phyloP scores from a whole-genome alignment of 2,797 vertebrate species.

The Luscinia megarhynchos region DNA sequence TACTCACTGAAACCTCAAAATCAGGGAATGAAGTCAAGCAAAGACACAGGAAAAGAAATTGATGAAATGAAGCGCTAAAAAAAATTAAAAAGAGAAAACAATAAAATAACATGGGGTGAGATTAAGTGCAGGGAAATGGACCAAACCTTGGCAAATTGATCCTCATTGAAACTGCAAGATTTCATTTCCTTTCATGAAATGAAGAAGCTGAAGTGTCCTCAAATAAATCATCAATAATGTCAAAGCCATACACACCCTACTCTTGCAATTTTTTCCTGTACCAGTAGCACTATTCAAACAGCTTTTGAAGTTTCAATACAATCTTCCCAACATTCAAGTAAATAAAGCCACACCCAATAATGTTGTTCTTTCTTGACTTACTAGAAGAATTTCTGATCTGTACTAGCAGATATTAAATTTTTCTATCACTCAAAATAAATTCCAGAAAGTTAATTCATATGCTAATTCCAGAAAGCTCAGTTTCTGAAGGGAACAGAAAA shows the following conservation, averaged over 20 bases:
- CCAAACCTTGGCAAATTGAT: background rate
- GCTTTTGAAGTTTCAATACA: background rate
- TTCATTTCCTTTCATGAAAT: background rate
- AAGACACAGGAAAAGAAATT: background rate
- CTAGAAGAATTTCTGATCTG: background rate
- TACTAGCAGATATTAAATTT: background rate
- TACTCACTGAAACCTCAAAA: background rate
- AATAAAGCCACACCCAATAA: background rate
- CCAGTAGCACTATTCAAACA: background rate
- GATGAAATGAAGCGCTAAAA: background rate
- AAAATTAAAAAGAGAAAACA: background rate
- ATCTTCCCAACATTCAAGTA: background rate
- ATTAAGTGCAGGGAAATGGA: background rate
- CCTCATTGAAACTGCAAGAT: background rate
- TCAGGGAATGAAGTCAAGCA: background rate
- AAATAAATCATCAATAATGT: background rate
- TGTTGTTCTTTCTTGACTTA: background rate
- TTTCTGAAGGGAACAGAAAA: background rate
- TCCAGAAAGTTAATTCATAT: background rate
- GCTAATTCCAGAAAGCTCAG: background rate
- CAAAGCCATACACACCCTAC: background rate
- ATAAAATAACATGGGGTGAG: background rate
- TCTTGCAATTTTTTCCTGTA: background rate
- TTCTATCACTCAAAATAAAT: background rate
- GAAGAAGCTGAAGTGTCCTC: background rate